phyloP scores from a whole-genome alignment of 2,113 vertebrate genomes.

The Pedetes capensis region DNA sequence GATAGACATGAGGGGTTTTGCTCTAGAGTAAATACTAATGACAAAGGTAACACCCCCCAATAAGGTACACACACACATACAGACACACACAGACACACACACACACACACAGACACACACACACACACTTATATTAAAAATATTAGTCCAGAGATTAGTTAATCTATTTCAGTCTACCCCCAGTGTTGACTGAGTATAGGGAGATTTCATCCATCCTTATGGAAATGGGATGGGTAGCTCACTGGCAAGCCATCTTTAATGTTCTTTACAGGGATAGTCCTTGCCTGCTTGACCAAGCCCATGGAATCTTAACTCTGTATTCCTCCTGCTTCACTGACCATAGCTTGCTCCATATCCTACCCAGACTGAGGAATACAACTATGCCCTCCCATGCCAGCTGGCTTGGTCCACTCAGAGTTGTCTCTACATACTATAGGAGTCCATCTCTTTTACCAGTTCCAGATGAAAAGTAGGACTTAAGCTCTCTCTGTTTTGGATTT shows the following conservation, averaged over 20 bases:
- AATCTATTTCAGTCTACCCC: neutral
- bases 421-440: neutral
- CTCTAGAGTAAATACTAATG: neutral
- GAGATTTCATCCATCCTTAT: neutral
- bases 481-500: neutral
- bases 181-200: neutral
- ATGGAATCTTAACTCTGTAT: rapidly evolving
- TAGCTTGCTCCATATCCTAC: neutral
- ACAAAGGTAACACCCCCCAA: rapidly evolving
- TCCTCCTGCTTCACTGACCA: neutral
- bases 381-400: neutral
- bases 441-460: neutral
- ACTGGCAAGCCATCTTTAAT: neutral
- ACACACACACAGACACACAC: neutral
- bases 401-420: too few species aligned
- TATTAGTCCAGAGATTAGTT: neutral
- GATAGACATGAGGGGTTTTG: too few species aligned
- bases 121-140: neutral
- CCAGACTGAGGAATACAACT: neutral
- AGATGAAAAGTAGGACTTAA: neutral
- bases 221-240: neutral
- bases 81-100: neutral
- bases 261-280: neutral
- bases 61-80: neutral
- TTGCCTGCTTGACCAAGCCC: neutral